Percentiles rank a stretch among this genome's conserved stretches.
Conservation (phyloP, 2,797 vertebrate species). For the Mycteria americana region DNA sequence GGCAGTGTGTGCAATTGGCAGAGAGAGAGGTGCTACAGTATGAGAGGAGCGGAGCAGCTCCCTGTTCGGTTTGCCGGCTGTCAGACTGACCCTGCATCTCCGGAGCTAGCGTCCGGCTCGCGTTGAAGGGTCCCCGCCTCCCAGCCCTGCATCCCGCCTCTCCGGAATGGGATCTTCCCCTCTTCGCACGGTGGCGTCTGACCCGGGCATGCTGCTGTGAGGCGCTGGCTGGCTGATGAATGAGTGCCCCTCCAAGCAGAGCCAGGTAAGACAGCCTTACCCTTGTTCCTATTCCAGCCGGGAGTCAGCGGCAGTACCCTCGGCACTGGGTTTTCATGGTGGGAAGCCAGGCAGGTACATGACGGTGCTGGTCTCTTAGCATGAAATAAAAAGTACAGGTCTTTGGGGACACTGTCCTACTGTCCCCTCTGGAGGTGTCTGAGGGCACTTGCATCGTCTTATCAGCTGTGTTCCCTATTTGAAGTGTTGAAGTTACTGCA, state of each 20-base stretch:
- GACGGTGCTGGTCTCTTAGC: not conserved
- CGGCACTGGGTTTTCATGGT: not conserved
- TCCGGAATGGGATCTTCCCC: not conserved
- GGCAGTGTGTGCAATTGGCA: not conserved
- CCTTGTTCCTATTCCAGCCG: not conserved
- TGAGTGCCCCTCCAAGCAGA: conserved; percentile 25
- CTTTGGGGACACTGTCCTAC: rapidly evolving
- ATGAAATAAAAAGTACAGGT: not conserved
- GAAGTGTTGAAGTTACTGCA: not conserved
- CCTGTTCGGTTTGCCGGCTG: not conserved
- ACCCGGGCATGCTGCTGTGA: not conserved
- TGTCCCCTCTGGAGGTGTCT: not conserved
- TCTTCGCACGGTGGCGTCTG: not conserved
- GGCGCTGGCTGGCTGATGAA: not conserved
- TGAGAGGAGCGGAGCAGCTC: not conserved
- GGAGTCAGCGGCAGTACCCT: not conserved
- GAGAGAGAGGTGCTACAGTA: not conserved
- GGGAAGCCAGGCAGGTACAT: not conserved
- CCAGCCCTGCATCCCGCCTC: not conserved
- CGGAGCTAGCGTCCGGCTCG: not conserved
- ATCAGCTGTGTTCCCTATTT: not conserved
- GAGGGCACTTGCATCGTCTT: not conserved
- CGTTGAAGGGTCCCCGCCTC: not conserved
- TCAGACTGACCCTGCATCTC: not conserved
- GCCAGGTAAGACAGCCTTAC: conserved; percentile 58